phyloP scores from a whole-genome alignment of 2,888 invertebrate genomes.

The Andrena marginata region DNA sequence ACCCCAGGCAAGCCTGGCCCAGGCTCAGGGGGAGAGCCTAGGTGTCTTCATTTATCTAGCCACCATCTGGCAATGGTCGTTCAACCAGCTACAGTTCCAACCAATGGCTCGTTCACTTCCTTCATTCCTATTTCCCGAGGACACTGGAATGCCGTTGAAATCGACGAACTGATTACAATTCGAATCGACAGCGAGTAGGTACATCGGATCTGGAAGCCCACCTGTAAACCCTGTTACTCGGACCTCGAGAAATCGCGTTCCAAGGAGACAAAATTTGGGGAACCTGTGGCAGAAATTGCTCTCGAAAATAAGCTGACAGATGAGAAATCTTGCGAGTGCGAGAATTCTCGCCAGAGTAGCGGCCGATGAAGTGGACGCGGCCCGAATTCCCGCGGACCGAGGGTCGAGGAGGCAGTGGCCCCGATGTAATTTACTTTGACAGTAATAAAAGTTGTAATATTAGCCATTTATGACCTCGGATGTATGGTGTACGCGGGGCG shows the following conservation, averaged over 20 bases:
- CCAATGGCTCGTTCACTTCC: too few species aligned
- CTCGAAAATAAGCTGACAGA: not conserved
- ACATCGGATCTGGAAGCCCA: too few species aligned
- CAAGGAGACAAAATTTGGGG: not conserved
- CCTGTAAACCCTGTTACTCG: too few species aligned
- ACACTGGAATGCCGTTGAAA: not conserved
- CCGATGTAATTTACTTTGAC: constrained; percentile 64
- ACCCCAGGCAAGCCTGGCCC: not conserved
- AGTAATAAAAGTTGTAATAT: constrained; percentile 69
- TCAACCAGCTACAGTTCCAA: too few species aligned
- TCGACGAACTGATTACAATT: too few species aligned
- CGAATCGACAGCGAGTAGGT: too few species aligned
- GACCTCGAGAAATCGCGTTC: too few species aligned
- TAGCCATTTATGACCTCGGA: constrained; percentile 54
- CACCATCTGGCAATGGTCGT: not conserved
- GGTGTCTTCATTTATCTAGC: constrained; percentile 48
- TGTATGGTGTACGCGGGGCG: constrained; percentile 44
- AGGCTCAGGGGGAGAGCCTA: constrained; percentile 4
- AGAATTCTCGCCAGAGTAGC: constrained; percentile 10
- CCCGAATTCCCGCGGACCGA: constrained; percentile 40
- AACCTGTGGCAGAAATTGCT: not conserved
- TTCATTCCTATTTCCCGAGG: not conserved
- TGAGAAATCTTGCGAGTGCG: not conserved
- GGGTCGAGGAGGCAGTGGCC: constrained; percentile 21
- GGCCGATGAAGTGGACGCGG: not conserved